Evolutionary conservation across 2,888 invertebrate species (phyloP), one percentile per base, ranked within the genome.

Genomic region (Synergus umbraculus): DNA sequence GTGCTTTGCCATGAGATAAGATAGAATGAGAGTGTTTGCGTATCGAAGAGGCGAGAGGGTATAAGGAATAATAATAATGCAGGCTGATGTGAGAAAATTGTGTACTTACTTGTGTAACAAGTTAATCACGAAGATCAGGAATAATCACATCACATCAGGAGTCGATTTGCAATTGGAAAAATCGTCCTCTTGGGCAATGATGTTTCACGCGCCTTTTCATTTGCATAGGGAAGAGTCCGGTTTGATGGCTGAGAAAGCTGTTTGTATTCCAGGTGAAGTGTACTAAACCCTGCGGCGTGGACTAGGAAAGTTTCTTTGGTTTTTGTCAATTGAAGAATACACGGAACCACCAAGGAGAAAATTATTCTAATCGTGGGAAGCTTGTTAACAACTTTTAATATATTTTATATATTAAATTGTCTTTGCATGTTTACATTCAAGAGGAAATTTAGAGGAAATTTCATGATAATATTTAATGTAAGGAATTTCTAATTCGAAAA

Each of bases 141-240:
- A 73, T 73, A 73, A 73, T 73, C 29, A 69, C 69, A 69, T 49
- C 46, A 15, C 22, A 22, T 22, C 22, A 54, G 73, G 10, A 73
- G 54, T 54, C 46, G 37, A 73, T 73, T 73, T 73, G 37, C 73
- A 73, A 54, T 54, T 54, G 54, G 73, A 54, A 73, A 73, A 49
- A 49, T 37, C 49, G 49, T 73, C 73, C 15, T 73, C 73, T 73
- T 73, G 37, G 37, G 73, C 73, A 73, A 73, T 37, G 73, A 73
- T n/a, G 29, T 49, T 73, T 73, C 54, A 73, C 54, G 49, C 73
- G 54, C 54, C 49, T 73, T 54, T 54, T 54, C 29, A 73, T 73
- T 73, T 73, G 49, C 73, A 73, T 73, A 73, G 73, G 54, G 73
- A 73, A 73, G 73, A 73, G 69, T 73, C 46, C 69, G 69, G 22